Base-by-base conservation (phyloP, 2,113 vertebrate species). In the Cacatua alba region DNA sequence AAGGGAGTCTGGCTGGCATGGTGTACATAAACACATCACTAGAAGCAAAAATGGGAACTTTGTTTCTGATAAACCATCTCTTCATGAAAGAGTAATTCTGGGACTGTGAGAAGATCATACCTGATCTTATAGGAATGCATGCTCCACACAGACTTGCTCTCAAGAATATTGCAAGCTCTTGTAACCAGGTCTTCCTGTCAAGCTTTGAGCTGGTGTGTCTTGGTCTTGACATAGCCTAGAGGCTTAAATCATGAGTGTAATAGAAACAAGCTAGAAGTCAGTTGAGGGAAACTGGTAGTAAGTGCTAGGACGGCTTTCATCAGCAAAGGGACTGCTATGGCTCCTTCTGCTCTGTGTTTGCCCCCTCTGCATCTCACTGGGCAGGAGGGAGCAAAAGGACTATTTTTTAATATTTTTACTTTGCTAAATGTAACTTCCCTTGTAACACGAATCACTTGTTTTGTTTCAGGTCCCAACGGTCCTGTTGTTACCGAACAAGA, bases 401-500 rank as follows among this genome's bases (percentile, higher is more conserved):
- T 64, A 19, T 29, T 78, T 74, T 14, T 10, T 0, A 74, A 14
- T 63, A 64, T 59, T 69, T 82, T 86, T 57, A 19, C 13, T 33
- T 57, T 37, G 13, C 11, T 92, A 78, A 82, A 46, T 29, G 11
- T 63, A 62, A 41, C 43, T 82, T 62, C 17, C 26, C 12, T 20
- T 65, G 44, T 48, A 70, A 70, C 24, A 74, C 8, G 57, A 92
- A 71, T 9, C 37, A 65, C 39, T 35, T 31, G 9, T 51, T 82
- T 97, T 75, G 68, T 70, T 95, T 93, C 81, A 31, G 86, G 93
- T 62, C 68, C 84, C 52, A 95, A n/a, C 51, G 44, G 60, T 91
- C 92, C 94, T 92, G 60, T 84, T 95, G 92, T 77, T 82, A 84
- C 84, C 82, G 94, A 98, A 98, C 82, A 96, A 91, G 76, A 86